Evolutionary conservation across 2,888 invertebrate genomes (phyloP), one percentile per base, ranked within the genome.

Genomic region (Erebia ligea): DNA sequence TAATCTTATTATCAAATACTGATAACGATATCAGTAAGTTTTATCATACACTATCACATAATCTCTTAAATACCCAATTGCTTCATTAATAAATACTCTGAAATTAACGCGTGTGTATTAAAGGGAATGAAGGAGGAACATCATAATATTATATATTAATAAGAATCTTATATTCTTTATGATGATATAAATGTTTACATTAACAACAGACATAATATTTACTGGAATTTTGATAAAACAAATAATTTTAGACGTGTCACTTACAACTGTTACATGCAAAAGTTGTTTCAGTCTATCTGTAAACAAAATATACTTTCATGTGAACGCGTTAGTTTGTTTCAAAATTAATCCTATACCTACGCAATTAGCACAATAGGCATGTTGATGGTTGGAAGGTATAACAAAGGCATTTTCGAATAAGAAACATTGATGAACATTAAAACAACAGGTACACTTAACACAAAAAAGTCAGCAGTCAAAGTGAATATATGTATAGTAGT

Each of bases 401-500:
- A 91, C 89, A 89, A 82, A 80, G 74, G 73, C 86, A 88, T 90
- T 90, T 89, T 88, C 87, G 89, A 90, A 89, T 64, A 66, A 64
- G 58, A 54, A 72, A 59, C 17, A 64, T 54, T 25, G 34, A 58
- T 62, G 56, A 42, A 54, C 50, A 52, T 65, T 56, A 63, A n/a
- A 63, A 17, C 45, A 57, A 63, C 13, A 6, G 42, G 63, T 17
- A 69, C 40, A 34, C 48, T 56, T 64, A n/a, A 25, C 21, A 58
- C 21, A n/a, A 34, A 42, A 62, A 45, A 19, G 34, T 34, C 34
- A 34, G 34, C 34, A 34, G 34, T 34, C 34, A 34, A 34, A 34
- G 34, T 34, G 34, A n/a, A n/a, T n/a, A n/a, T n/a, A n/a, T n/a
- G n/a, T n/a, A n/a, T n/a, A n/a, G n/a, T n/a, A n/a, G n/a, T n/a